These are phyloP conservation scores for Characodon lateralis DNA, from an alignment of 2,797 vertebrate genomes.

Conservation along the genomic window DNA sequence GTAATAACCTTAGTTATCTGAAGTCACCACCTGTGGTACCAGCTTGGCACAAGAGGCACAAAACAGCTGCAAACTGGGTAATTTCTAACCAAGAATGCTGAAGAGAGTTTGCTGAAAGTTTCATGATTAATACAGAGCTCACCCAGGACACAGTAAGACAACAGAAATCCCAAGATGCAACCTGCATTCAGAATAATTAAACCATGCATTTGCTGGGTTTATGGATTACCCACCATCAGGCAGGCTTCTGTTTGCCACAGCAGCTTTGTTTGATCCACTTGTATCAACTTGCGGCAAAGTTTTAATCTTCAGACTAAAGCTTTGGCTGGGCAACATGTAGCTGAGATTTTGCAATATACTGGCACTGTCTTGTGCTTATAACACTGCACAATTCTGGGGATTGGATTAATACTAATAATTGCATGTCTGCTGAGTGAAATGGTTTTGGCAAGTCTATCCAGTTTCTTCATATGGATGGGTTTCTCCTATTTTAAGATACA, in stretches of 20 bases:
- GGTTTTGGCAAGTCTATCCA: conserved; percentile 17
- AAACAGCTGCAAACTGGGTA: background rate
- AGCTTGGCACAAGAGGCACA: background rate
- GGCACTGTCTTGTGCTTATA: conserved; percentile 23
- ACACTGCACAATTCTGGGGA: conserved; percentile 4
- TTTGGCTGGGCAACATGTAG: conserved; percentile 10
- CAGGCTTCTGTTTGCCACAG: background rate
- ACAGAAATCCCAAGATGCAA: background rate
- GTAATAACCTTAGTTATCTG: background rate
- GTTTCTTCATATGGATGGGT: background rate
- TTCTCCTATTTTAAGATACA: conserved; percentile 8
- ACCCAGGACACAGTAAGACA: background rate
- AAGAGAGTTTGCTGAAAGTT: background rate
- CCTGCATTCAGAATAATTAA: background rate
- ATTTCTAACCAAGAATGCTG: no score
- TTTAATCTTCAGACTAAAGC: conserved; percentile 4
- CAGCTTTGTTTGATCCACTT: conserved; percentile 17
- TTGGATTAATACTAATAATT: conserved; percentile 24
- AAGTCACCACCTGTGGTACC: background rate
- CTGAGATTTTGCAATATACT: conserved; percentile 23
- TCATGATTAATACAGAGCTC: background rate
- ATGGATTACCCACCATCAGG: background rate
- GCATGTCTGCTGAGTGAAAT: conserved; percentile 13
- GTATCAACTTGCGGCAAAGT: conserved; percentile 30
- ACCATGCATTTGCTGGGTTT: no score